Evolutionary conservation across 2,888 invertebrate genomes (phyloP), one percentile per base, ranked within the genome.

Genomic region (Mythimna vitellina): DNA sequence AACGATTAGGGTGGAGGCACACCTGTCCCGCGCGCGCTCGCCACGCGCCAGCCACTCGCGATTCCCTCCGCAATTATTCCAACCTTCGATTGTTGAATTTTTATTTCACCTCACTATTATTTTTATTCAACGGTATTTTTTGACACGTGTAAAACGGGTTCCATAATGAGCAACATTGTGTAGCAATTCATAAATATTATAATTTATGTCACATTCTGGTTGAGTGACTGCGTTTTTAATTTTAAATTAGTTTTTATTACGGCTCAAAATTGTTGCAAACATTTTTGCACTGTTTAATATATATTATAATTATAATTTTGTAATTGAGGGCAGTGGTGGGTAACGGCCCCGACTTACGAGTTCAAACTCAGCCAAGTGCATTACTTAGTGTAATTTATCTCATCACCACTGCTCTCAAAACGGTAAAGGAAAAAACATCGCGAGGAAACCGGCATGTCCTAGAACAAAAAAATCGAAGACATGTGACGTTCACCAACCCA

Each of bases 1-100:
- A 71, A 73, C 74, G 74, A 81, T 80, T 82, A 87, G 87, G 89
- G 89, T 84, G 80, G 80, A 49, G 54, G 79, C 85, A 85, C 90
- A 90, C 90, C 90, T 90, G 90, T 85, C 89, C 29, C 79, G 85
- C 89, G 77, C 85, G 87, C 86, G 89, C 83, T 84, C 54, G 90
- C 84, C 90, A 90, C 90, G 90, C 89, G 90, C 73, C 89, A 64
- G 38, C 70, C 71, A 67, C 81, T 87, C 77, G 86, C 88, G 42
- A 85, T 85, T 88, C 87, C 83, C 85, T 87, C 86, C 70, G 65
- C 82, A 83, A 83, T 84, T 87, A 88, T 87, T 86, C 76, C 81
- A 82, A 76, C 69, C 53, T 86, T 82, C 66, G 63, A 80, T 78
- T 81, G 76, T 86, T 76, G 62, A 76, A 74, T 73, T 84, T 77